phyloP scores from a whole-genome alignment of 1,140 invertebrate genomes.

The Penaeus chinensis region DNA sequence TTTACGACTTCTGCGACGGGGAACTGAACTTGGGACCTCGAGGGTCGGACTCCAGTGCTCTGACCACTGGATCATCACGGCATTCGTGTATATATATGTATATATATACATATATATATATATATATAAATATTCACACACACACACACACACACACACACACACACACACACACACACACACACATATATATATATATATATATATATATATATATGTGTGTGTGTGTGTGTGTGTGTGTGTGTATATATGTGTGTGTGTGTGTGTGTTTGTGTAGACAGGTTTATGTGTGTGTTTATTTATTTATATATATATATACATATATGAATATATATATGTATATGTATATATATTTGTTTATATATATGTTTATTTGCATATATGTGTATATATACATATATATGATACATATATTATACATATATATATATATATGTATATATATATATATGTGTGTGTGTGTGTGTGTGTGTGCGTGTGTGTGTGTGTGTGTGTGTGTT shows the following conservation, averaged over 20 bases:
- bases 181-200: neutral
- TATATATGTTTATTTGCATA: neutral
- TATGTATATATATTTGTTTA: neutral
- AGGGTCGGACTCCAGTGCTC: too few species aligned
- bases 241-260: neutral
- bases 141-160: constrained; percentile 1
- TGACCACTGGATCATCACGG: neutral
- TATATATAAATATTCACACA: neutral
- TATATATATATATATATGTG: constrained; percentile 17
- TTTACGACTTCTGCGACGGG: too few species aligned
- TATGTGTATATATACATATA: constrained; percentile 1
- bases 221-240: neutral
- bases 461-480: neutral
- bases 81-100: neutral
- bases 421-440: neutral
- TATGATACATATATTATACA: neutral
- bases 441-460: neutral
- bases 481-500: neutral
- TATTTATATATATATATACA: neutral
- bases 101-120: neutral
- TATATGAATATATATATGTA: neutral
- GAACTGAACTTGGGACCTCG: too few species aligned
- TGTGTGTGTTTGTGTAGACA: constrained; percentile 2
- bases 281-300: constrained; percentile 1
- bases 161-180: constrained; percentile 5